Percentiles rank a stretch among this genome's conserved stretches.
phyloP scores from a whole-genome alignment of 2,797 vertebrate genomes.

The Phoebastria nigripes region DNA sequence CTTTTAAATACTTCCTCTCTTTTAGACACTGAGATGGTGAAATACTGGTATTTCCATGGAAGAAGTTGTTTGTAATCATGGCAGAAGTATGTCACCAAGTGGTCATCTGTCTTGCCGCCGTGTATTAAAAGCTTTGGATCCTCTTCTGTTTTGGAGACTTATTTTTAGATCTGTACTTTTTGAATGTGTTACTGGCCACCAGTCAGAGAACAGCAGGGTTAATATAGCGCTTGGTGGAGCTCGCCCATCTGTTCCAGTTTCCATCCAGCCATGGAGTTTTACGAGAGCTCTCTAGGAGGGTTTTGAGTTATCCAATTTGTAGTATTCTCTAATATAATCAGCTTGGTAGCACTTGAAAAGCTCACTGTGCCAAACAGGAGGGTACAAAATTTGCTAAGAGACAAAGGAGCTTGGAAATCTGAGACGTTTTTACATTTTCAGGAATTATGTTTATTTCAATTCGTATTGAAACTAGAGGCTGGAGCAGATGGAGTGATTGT shows the following conservation, averaged over 20 bases:
- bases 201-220: conserved; percentile 66
- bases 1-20: not conserved
- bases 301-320: conserved; percentile 60
- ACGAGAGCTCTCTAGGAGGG: conserved; percentile 64
- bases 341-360: conserved; percentile 62
- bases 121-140: not conserved
- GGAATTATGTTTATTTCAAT: conserved; percentile 11
- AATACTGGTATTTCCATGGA: not conserved
- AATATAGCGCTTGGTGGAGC: conserved; percentile 56
- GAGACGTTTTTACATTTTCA: conserved; percentile 3
- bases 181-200: conserved; percentile 43
- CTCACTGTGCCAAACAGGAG: conserved; percentile 46
- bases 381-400: conserved; percentile 16
- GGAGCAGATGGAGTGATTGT: conserved; percentile 43
- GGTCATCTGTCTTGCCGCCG: not conserved
- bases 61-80: not conserved
- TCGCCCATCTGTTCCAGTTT: conserved; percentile 71
- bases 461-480: not conserved
- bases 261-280: conserved; percentile 65
- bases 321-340: conserved; percentile 55
- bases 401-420: conserved; percentile 52
- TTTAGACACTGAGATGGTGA: not conserved
- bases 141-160: conserved; percentile 4
- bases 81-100: not conserved
- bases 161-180: conserved; percentile 62